Conservation (phyloP, 2,888 invertebrate species). For the Scrobipalpa costella region DNA sequence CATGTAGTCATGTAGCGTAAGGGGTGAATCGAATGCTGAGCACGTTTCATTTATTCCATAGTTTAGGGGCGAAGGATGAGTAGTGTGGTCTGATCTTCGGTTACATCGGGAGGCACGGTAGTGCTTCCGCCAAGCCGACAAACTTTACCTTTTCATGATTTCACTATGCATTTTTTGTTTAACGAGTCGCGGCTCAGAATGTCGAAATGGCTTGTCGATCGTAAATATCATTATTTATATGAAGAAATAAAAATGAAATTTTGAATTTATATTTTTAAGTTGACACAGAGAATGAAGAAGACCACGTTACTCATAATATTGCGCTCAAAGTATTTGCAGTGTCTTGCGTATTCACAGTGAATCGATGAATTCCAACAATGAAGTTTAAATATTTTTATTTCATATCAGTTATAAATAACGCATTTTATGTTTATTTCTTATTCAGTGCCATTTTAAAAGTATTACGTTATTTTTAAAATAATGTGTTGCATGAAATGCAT, state of each 20-base stretch:
- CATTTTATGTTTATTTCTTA: constrained; percentile 61
- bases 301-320: background rate
- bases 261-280: too few relatives aligned
- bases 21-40: constrained; percentile 24
- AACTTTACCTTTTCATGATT: too few relatives aligned
- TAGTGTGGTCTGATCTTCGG: constrained; percentile 10
- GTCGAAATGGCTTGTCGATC: too few relatives aligned
- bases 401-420: constrained; percentile 50
- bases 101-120: background rate
- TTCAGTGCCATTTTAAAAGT: constrained; percentile 77
- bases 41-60: constrained; percentile 26
- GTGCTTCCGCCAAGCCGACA: too few relatives aligned
- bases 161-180: too few relatives aligned
- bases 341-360: constrained; percentile 63
- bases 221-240: too few relatives aligned
- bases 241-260: too few relatives aligned
- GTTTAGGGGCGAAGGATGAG: background rate
- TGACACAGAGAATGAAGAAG: background rate
- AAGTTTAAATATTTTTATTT: constrained; percentile 47
- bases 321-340: constrained; percentile 38
- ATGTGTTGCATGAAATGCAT: constrained; percentile 78
- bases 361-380: constrained; percentile 54
- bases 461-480: constrained; percentile 77
- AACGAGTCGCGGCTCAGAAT: too few relatives aligned
- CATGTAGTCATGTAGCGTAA: constrained; percentile 52